A percentile compares a stretch with the other conserved stretches of the same genome.
Conservation (phyloP, 2,113 vertebrate genomes). For the Alethe castanea region DNA sequence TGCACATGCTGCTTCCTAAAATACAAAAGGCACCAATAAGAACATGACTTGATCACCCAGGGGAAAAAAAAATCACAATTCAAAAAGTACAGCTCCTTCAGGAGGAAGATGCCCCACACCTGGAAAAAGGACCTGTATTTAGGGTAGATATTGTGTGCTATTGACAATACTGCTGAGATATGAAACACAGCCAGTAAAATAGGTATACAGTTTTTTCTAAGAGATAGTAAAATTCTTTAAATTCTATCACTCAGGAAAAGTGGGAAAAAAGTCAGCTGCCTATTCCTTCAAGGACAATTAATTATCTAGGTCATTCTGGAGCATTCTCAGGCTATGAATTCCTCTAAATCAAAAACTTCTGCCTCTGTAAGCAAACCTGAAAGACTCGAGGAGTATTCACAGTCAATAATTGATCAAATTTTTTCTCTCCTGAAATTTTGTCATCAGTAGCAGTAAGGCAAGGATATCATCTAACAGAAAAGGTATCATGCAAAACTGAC, state of each 20-base stretch:
- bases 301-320: background rate
- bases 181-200: background rate
- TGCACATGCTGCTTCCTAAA: slow-evolving; percentile 88
- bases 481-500: background rate
- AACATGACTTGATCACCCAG: background rate
- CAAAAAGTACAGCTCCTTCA: background rate
- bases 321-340: background rate
- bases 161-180: background rate
- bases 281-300: background rate
- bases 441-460: background rate
- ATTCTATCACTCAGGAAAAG: background rate
- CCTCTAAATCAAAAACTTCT: background rate
- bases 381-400: background rate
- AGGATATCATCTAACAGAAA: background rate
- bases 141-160: background rate
- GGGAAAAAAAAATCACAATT: background rate
- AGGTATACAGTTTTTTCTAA: background rate
- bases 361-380: background rate
- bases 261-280: background rate
- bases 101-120: background rate
- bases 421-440: background rate
- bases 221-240: background rate
- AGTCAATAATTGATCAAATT: background rate
- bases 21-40: background rate
- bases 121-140: background rate